Evolutionary conservation across 2,888 invertebrate genomes (phyloP).

Genomic region (Raillietiella orientalis): DNA sequence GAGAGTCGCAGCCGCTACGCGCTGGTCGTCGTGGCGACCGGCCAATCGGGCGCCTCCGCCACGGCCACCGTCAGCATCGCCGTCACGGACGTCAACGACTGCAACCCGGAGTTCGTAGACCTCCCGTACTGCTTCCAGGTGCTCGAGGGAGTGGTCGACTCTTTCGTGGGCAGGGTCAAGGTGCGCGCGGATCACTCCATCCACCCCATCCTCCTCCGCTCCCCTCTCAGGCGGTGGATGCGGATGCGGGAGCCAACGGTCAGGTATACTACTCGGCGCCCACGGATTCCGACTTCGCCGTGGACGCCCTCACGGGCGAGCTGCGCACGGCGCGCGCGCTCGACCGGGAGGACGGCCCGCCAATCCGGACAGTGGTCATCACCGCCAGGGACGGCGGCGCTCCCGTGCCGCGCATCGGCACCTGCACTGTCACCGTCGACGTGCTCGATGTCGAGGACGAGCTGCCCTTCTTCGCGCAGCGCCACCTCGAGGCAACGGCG

Average conservation of each 20-base stretch:
- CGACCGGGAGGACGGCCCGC: conserved; percentile 31
- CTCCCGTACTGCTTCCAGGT: conserved; percentile 37
- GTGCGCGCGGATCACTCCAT: too few species aligned
- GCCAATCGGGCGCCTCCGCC: conserved; percentile 43
- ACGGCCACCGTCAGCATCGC: conserved; percentile 57
- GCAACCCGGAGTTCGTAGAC: conserved; percentile 56
- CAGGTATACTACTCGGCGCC: conserved; percentile 46
- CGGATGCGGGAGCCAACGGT: conserved; percentile 55
- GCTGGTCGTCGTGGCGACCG: conserved; percentile 49
- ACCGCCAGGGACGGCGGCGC: conserved; percentile 63
- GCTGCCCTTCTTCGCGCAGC: conserved; percentile 35
- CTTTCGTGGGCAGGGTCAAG: conserved; percentile 32
- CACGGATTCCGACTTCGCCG: conserved; percentile 35
- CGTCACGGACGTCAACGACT: conserved; percentile 68
- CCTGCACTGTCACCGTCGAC: conserved; percentile 47
- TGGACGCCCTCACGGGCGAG: conserved; percentile 43
- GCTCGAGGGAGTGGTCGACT: conserved; percentile 8
- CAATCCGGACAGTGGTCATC: conserved; percentile 26
- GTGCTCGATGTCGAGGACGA: conserved; percentile 55
- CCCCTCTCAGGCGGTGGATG: conserved; percentile 39
- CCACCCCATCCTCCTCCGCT: too few species aligned
- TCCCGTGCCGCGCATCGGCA: conserved; percentile 46
- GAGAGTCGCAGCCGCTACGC: conserved; percentile 66
- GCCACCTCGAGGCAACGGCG: conserved; percentile 38
- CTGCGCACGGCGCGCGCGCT: conserved; percentile 34